Percentiles rank a stretch among this genome's conserved stretches.
Conservation (phyloP, 2,113 vertebrate genomes). For the Neodontobutis hainanensis region DNA sequence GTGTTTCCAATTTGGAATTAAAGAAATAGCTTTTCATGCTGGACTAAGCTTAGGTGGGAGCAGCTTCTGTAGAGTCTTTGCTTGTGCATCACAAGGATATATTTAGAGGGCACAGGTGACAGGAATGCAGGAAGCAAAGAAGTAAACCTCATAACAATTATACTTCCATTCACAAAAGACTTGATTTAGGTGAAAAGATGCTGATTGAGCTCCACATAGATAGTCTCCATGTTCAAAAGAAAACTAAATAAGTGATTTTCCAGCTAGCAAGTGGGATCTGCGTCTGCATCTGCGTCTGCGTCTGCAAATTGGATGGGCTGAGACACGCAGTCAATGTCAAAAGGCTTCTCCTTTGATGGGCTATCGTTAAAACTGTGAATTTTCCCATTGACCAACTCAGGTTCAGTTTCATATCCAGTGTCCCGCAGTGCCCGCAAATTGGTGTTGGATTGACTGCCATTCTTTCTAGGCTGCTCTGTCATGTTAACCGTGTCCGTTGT, state of each 20-base stretch:
- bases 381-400: constrained; percentile 85
- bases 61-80: constrained; percentile 24
- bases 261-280: neutral
- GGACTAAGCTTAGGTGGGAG: constrained; percentile 50
- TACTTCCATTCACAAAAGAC: neutral
- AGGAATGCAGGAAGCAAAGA: constrained; percentile 5
- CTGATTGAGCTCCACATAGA: neutral
- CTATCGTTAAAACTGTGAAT: constrained; percentile 70
- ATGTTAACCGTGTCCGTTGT: constrained; percentile 79
- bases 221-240: neutral
- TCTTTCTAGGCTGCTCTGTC: constrained; percentile 75
- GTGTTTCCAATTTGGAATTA: constrained; percentile 99
- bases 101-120: constrained; percentile 30
- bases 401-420: constrained; percentile 93
- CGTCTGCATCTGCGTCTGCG: constrained; percentile 74
- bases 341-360: constrained; percentile 81
- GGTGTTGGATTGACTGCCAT: constrained; percentile 76
- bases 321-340: constrained; percentile 90
- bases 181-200: neutral
- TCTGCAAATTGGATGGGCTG: constrained; percentile 88
- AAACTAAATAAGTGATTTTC: neutral
- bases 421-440: constrained; percentile 82
- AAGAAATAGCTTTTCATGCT: constrained; percentile 78
- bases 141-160: neutral
- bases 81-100: constrained; percentile 16